These are phyloP conservation scores for Rotaria magnacalcarata DNA, from an alignment of 2,888 invertebrate species.

Conservation along the genomic window DNA sequence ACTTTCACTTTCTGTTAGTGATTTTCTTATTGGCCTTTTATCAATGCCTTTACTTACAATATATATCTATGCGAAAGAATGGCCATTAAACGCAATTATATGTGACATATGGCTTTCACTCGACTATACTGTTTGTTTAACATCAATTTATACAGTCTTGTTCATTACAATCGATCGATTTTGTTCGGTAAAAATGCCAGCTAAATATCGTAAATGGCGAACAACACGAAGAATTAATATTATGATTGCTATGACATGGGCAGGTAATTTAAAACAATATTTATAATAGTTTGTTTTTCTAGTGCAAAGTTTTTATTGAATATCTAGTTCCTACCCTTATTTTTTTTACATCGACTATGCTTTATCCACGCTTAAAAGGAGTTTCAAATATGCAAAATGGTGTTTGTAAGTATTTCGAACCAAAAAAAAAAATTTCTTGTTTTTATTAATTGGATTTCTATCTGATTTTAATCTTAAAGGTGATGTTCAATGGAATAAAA, in stretches of 20 bases:
- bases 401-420: background rate
- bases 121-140: slow-evolving; percentile 96
- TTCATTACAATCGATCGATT: slow-evolving; percentile 96
- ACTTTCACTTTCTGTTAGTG: slow-evolving; percentile 91
- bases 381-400: background rate
- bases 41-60: slow-evolving; percentile 98
- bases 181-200: slow-evolving; percentile 96
- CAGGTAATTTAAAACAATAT: slow-evolving; percentile 52
- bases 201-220: slow-evolving; percentile 91
- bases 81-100: slow-evolving; percentile 89
- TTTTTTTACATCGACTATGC: slow-evolving; percentile 57
- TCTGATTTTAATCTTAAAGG: background rate
- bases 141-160: slow-evolving; percentile 96
- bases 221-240: slow-evolving; percentile 75
- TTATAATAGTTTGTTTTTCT: slow-evolving; percentile 83
- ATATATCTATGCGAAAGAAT: slow-evolving; percentile 82
- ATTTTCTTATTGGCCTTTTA: slow-evolving; percentile 90
- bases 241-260: slow-evolving; percentile 45
- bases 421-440: background rate
- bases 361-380: slow-evolving; percentile 26
- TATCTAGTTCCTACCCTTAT: slow-evolving; percentile 95
- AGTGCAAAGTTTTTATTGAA: slow-evolving; percentile 74
- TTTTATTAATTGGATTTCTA: background rate
- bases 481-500: slow-evolving; percentile 45
- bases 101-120: slow-evolving; percentile 97